A percentile compares a stretch with the other conserved stretches of the same genome.
Conservation (phyloP, 2,113 vertebrate genomes). For the Neogale vison region DNA sequence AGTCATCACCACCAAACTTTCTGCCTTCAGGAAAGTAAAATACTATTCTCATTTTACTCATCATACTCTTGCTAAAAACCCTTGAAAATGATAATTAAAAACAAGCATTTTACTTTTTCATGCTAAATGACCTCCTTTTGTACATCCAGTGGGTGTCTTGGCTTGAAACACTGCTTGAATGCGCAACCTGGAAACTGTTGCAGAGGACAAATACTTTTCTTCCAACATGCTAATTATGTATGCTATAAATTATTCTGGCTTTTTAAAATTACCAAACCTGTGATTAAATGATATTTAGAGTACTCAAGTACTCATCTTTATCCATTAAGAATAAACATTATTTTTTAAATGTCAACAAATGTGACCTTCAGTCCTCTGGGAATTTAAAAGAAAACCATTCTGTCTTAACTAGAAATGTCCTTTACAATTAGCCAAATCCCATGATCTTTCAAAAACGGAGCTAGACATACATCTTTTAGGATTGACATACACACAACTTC, state of each 20-base stretch:
- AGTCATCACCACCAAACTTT: neutral
- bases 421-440: slow-evolving; percentile 17
- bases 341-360: slow-evolving; percentile 21
- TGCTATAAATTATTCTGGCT: neutral
- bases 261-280: neutral
- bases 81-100: neutral
- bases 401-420: slow-evolving; percentile 35
- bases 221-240: neutral
- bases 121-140: neutral
- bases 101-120: neutral
- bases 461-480: neutral
- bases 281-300: neutral
- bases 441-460: slow-evolving; percentile 6
- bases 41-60: neutral
- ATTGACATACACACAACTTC: neutral
- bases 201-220: neutral
- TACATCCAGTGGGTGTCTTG: neutral
- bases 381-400: neutral
- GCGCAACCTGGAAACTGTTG: neutral
- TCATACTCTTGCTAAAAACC: neutral
- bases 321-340: neutral
- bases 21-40: neutral
- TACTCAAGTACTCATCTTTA: neutral
- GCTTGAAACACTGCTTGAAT: neutral
- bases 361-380: neutral